Conservation (phyloP, 2,888 invertebrate species). For the Hirtodrosophila histrioides region DNA sequence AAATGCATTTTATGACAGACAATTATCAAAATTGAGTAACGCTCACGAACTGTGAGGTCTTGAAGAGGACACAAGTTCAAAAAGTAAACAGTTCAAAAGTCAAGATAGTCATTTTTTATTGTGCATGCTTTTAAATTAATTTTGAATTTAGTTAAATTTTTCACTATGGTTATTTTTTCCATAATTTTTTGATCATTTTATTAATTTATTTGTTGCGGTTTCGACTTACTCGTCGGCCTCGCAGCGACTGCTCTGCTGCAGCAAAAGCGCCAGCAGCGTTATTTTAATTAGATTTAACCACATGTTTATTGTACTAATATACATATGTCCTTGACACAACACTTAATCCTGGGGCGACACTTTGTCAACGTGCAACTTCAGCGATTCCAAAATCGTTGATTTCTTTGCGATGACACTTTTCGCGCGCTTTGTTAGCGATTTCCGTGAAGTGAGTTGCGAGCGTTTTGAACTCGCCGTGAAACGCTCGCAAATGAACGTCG, state of each 20-base stretch:
- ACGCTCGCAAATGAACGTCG: conserved; percentile 72
- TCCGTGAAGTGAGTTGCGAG: no score
- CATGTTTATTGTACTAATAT: conserved; percentile 16
- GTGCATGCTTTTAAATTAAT: no score
- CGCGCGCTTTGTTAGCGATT: conserved; percentile 10
- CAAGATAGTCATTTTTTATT: no score
- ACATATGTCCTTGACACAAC: conserved; percentile 5
- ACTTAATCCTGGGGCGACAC: conserved; percentile 44
- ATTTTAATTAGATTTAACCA: conserved; percentile 32
- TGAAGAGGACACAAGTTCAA: no score
- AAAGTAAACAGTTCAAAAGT: no score
- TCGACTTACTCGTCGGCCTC: conserved; percentile 50
- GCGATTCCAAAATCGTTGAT: conserved; percentile 39
- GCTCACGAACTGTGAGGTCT: no score
- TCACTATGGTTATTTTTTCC: no score
- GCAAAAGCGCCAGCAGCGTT: conserved; percentile 33
- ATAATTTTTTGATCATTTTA: neutral
- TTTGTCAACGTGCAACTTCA: conserved; percentile 48
- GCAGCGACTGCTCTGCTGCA: conserved; percentile 28
- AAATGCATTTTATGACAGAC: no score
- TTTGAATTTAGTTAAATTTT: no score
- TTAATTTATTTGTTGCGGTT: neutral
- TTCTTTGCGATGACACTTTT: conserved; percentile 40
- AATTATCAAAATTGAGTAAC: no score
- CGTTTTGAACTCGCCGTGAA: conserved; percentile 55